A percentile compares a stretch with the other conserved stretches of the same genome.
Conservation (phyloP, 2,888 invertebrate species). For the Sceliomorpha sp. region DNA sequence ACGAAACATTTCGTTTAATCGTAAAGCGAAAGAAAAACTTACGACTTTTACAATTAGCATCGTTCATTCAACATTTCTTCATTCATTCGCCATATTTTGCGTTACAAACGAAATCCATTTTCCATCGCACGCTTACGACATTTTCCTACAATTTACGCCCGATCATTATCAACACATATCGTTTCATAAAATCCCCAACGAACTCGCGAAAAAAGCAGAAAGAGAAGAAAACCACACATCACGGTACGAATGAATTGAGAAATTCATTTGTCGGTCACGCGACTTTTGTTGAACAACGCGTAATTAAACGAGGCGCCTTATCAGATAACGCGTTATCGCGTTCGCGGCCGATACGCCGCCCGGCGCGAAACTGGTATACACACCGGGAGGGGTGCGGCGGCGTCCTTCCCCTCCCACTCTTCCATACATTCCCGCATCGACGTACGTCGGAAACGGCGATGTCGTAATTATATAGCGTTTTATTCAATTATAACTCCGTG, state of each 20-base stretch:
- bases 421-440: slow-evolving; percentile 4
- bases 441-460: slow-evolving; percentile 50
- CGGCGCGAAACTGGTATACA: slow-evolving; percentile 23
- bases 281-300: slow-evolving; percentile 44
- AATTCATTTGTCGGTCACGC: slow-evolving; percentile 54
- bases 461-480: slow-evolving; percentile 62
- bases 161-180: no score
- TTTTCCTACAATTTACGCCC: no score
- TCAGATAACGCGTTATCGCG: slow-evolving; percentile 59
- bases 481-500: slow-evolving; percentile 57
- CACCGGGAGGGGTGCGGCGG: slow-evolving; percentile 4
- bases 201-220: no score
- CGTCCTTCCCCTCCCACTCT: slow-evolving; percentile 27
- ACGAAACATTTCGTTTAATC: no score
- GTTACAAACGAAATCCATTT: no score
- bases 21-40: no score
- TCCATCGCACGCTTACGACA: no score
- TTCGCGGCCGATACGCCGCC: slow-evolving; percentile 36
- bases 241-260: slow-evolving; percentile 39
- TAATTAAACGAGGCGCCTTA: slow-evolving; percentile 61
- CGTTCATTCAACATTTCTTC: no score
- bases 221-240: no score
- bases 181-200: neutral
- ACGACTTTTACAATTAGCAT: no score
- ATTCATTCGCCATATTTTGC: no score